Evolutionary conservation across 2,113 vertebrate genomes (phyloP), one percentile per base, ranked within the genome.

Genomic region (Nannospalax galili): DNA sequence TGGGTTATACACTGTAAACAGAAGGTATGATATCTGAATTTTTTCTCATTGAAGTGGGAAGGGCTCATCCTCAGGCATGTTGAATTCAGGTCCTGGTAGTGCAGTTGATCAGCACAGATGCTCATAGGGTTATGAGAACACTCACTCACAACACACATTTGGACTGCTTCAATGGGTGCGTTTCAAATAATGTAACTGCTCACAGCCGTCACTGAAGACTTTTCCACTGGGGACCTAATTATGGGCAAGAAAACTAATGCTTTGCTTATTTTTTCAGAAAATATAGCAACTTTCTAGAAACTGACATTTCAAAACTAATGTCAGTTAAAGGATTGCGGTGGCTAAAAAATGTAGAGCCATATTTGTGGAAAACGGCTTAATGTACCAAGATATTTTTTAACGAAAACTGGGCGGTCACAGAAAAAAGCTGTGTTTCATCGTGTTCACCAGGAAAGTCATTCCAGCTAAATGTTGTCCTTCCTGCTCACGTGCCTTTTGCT

Each of bases 51-150:
- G n/a, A n/a, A 42, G 20, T 24, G 28, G 42, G 20, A 67, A 16
- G 32, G 10, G 5, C 35, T 67, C 56, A 7, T 0, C 0, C 4
- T 15, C 32, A 2, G 74, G 2, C 7, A 20, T 60, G n/a, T 1
- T 4, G 2, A 32, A 7, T 37, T 65, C 45, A 12, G 5, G 1
- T 19, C 37, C 37, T 15, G 24, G 40, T 37, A 15, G 9, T 5
- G 6, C n/a, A 35, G 42, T n/a, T 45, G 12, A 26, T 70, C 56
- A 4, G 52, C 78, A 14, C 4, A 37, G 72, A n/a, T 4, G 30
- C 15, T 15, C 15, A 9, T 3, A 30, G 78, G 16, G 14, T 37
- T 22, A 9, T 19, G 3, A 28, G 74, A 22, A 32, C 11, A 2
- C 7, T 35, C 40, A 16, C 11, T 70, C 22, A 2, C 16, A 28